phyloP scores from a whole-genome alignment of 2,797 vertebrate genomes.

The Mormyrops attenuatus region DNA sequence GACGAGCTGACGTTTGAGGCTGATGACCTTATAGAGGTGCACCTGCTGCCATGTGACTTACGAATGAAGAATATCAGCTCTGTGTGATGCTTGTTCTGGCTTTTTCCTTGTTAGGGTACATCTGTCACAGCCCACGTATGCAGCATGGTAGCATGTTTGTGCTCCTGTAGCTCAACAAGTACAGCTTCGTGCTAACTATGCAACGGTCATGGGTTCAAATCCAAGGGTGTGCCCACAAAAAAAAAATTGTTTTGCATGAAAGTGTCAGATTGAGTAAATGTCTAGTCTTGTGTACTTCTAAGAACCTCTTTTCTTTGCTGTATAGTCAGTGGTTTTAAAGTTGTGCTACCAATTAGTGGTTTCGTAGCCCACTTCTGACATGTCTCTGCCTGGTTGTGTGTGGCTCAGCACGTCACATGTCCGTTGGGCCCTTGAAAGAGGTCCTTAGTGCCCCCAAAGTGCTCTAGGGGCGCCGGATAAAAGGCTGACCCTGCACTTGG shows the following conservation, averaged over 20 bases:
- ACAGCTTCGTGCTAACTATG: not conserved
- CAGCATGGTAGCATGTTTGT: not conserved
- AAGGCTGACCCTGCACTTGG: not conserved
- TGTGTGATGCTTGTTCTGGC: not conserved
- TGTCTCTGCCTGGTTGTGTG: not conserved
- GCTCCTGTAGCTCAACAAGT: not conserved
- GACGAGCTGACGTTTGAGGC: conserved; percentile 87
- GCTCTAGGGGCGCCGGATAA: not conserved
- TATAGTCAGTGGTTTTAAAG: not conserved
- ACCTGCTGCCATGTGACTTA: conserved; percentile 2
- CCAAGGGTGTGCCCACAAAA: not conserved
- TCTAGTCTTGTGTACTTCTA: not conserved
- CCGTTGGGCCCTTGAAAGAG: not conserved
- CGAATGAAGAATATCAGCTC: not conserved
- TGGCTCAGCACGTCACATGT: not conserved
- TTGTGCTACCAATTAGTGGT: not conserved
- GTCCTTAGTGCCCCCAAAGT: not conserved
- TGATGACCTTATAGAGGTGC: conserved; percentile 83
- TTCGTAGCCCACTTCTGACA: not conserved
- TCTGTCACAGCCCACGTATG: not conserved
- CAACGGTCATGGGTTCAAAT: not conserved
- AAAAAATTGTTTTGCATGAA: not conserved
- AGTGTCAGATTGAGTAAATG: not conserved
- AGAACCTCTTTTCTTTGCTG: not conserved
- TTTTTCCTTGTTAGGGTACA: not conserved